These are phyloP conservation scores for Penaeus chinensis DNA, from an alignment of 1,140 invertebrate species.

Conservation along the genomic window DNA sequence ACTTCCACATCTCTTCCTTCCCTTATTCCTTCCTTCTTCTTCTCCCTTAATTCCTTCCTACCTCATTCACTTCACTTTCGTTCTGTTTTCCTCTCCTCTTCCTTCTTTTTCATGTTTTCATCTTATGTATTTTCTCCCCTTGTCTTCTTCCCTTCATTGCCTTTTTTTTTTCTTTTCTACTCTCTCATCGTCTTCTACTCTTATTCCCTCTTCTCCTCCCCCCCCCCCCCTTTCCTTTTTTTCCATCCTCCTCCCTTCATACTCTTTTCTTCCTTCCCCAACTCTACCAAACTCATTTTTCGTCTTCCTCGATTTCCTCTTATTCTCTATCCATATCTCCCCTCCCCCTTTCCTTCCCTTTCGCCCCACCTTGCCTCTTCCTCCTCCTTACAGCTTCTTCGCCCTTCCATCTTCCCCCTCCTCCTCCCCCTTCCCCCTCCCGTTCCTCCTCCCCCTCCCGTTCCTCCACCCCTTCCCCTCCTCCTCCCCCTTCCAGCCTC, in stretches of 20 bases:
- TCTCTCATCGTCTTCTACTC: not conserved
- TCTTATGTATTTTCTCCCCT: not conserved
- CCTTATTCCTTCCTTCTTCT: not conserved
- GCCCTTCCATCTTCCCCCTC: not conserved
- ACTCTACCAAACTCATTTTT: not conserved
- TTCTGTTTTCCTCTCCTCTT: not conserved
- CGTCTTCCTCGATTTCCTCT: no score
- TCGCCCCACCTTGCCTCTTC: not conserved
- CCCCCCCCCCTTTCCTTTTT: not conserved
- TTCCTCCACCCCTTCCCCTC: not conserved
- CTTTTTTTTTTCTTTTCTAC: slow-evolving; percentile 1
- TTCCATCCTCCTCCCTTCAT: not conserved
- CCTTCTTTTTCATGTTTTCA: slow-evolving; percentile 25
- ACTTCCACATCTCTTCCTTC: not conserved
- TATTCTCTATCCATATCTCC: no score
- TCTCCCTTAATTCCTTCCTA: not conserved
- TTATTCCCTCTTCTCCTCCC: not conserved
- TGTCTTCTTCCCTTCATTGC: no score
- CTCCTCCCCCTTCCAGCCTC: not conserved
- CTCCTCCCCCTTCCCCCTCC: not conserved
- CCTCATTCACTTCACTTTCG: no score
- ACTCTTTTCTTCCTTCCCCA: no score
- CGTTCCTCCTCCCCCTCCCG: not conserved
- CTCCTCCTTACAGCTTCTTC: not conserved
- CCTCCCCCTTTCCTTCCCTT: not conserved